These are phyloP conservation scores for Helicoverpa zea DNA, from an alignment of 1,140 invertebrate species.

Conservation along the genomic window DNA sequence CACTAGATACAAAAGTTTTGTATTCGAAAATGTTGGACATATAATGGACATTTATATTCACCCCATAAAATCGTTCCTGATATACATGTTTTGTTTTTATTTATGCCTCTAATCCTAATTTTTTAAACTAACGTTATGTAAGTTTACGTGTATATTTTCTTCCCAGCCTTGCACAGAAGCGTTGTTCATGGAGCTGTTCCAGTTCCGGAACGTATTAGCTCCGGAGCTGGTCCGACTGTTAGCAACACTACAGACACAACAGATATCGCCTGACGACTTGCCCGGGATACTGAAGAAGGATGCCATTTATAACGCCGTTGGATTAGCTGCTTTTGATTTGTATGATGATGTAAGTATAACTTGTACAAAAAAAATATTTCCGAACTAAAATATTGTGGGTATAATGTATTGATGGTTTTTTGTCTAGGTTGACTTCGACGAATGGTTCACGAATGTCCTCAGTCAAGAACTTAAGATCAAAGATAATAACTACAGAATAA, in stretches of 20 bases:
- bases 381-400: too few species aligned
- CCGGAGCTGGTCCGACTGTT: slow-evolving; percentile 90
- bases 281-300: slow-evolving; percentile 95
- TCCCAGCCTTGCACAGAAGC: slow-evolving; percentile 94
- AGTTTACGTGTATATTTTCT: slow-evolving; percentile 56
- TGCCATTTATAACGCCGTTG: slow-evolving; percentile 98
- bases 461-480: slow-evolving; percentile 94
- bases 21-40: too few species aligned
- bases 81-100: too few species aligned
- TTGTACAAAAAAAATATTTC: too few species aligned
- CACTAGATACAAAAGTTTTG: too few species aligned
- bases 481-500: slow-evolving; percentile 95
- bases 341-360: slow-evolving; percentile 93
- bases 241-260: slow-evolving; percentile 69
- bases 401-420: not conserved
- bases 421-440: slow-evolving; percentile 94
- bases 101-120: not conserved
- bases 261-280: slow-evolving; percentile 87
- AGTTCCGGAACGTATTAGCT: slow-evolving; percentile 90
- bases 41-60: too few species aligned
- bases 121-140: not conserved
- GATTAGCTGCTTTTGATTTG: slow-evolving; percentile 95
- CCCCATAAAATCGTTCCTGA: too few species aligned
- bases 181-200: slow-evolving; percentile 94
- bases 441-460: slow-evolving; percentile 95